phyloP scores from a whole-genome alignment of 2,113 vertebrate species.

The Oryzias melastigma region DNA sequence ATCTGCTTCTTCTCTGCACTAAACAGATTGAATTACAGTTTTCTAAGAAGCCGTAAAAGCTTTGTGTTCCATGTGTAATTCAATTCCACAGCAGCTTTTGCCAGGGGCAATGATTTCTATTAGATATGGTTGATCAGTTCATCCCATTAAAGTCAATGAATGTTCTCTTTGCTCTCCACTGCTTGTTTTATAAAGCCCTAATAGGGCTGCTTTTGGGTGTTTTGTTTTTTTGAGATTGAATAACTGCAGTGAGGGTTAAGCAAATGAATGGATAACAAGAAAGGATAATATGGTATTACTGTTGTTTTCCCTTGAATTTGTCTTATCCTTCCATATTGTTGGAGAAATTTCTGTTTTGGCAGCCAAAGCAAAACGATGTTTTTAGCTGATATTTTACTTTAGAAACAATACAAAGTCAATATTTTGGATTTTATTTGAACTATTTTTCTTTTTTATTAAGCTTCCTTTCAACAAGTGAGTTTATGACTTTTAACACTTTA shows the following conservation, averaged over 20 bases:
- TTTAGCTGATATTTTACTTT: background rate
- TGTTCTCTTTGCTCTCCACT: constrained; percentile 80
- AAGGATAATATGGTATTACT: constrained; percentile 59
- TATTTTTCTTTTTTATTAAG: background rate
- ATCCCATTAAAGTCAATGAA: constrained; percentile 84
- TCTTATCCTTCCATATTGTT: constrained; percentile 28
- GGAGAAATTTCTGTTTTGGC: constrained; percentile 13
- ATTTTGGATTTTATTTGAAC: background rate
- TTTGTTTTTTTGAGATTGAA: constrained; percentile 76
- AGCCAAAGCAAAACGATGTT: background rate
- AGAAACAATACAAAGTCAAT: background rate
- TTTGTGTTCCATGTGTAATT: constrained; percentile 81
- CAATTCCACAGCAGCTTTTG: constrained; percentile 77
- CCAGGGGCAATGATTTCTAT: constrained; percentile 82
- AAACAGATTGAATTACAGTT: constrained; percentile 81
- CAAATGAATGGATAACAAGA: constrained; percentile 62
- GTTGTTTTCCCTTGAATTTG: constrained; percentile 43
- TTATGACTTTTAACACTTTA: background rate
- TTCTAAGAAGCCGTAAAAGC: constrained; percentile 85
- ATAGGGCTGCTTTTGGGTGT: constrained; percentile 73
- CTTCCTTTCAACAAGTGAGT: background rate
- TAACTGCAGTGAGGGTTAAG: constrained; percentile 69
- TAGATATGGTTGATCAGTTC: constrained; percentile 84
- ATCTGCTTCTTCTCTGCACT: constrained; percentile 78
- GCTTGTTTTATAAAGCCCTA: constrained; percentile 80